Conservation (phyloP, 2,888 invertebrate species). For the Lutraria lutraria region DNA sequence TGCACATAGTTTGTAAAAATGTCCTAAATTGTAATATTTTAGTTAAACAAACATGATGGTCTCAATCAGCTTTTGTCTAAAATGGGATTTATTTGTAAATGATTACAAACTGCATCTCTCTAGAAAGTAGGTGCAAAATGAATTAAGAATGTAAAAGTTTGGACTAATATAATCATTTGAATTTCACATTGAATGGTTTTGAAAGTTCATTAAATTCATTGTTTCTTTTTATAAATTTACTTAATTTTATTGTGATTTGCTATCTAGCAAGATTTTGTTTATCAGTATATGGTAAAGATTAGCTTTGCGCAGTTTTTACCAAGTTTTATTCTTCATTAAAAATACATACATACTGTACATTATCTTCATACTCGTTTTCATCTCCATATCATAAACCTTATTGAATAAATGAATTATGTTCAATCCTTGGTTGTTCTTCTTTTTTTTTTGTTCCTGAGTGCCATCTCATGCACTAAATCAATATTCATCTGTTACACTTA, state of each 20-base stretch:
- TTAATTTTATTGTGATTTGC: not conserved
- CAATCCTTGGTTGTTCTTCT: not conserved
- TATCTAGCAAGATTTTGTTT: not conserved
- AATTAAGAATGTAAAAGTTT: too few species aligned
- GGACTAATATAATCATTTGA: too few species aligned
- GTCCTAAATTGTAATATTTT: too few species aligned
- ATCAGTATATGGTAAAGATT: not conserved
- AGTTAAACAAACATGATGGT: too few species aligned
- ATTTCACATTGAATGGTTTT: not conserved
- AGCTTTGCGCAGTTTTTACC: constrained; percentile 8
- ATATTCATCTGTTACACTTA: too few species aligned
- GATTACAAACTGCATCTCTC: too few species aligned
- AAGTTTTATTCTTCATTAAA: not conserved
- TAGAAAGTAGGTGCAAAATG: too few species aligned
- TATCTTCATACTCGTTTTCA: not conserved
- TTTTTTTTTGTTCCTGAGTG: not conserved
- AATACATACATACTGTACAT: constrained; percentile 3
- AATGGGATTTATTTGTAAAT: too few species aligned
- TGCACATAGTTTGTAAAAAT: too few species aligned
- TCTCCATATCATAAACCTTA: constrained; percentile 6
- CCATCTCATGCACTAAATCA: too few species aligned
- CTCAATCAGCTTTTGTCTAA: too few species aligned
- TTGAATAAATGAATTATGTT: constrained; percentile 18
- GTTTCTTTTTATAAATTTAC: not conserved
- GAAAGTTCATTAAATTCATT: not conserved